Percentiles rank a stretch among this genome's conserved stretches.
These are phyloP conservation scores for Danio jaintianensis DNA, from an alignment of 2,797 vertebrate species.

Conservation along the genomic window DNA sequence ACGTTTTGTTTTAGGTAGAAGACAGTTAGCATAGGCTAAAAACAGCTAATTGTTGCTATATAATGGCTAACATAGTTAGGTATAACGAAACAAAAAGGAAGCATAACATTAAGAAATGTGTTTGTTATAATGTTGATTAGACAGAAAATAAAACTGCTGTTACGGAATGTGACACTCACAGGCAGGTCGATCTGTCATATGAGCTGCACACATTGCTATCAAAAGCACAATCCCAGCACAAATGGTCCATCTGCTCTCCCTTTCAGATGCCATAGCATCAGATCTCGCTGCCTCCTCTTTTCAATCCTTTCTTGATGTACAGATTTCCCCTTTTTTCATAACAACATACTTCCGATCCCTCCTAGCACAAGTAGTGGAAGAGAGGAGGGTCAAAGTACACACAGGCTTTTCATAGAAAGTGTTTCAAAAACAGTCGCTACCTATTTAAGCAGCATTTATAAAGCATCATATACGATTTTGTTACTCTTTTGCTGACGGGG, in stretches of 20 bases:
- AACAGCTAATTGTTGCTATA: constrained; percentile 26
- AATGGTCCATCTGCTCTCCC: not conserved
- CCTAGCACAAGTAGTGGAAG: constrained; percentile 68
- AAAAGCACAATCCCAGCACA: constrained; percentile 58
- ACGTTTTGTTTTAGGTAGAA: not conserved
- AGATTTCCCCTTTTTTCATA: constrained; percentile 66
- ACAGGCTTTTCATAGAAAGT: not conserved
- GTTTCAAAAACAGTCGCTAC: not conserved
- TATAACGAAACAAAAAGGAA: not conserved
- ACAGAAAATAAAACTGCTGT: not conserved
- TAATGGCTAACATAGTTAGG: not conserved
- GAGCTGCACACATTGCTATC: constrained; percentile 66
- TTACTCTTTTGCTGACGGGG: not conserved
- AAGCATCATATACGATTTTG: not conserved
- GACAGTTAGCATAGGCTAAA: constrained; percentile 30
- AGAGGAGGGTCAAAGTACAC: constrained; percentile 71
- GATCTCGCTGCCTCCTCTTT: not conserved
- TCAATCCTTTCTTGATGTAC: not conserved
- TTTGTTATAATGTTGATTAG: not conserved
- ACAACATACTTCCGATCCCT: constrained; percentile 62
- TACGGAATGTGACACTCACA: constrained; percentile 68
- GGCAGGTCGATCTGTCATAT: constrained; percentile 66
- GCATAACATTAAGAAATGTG: not conserved
- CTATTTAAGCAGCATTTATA: not conserved
- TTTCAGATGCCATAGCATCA: constrained; percentile 56